Percentiles rank a stretch among this genome's conserved stretches.
phyloP scores from a whole-genome alignment of 2,797 vertebrate genomes.

The Loriculus beryllinus region DNA sequence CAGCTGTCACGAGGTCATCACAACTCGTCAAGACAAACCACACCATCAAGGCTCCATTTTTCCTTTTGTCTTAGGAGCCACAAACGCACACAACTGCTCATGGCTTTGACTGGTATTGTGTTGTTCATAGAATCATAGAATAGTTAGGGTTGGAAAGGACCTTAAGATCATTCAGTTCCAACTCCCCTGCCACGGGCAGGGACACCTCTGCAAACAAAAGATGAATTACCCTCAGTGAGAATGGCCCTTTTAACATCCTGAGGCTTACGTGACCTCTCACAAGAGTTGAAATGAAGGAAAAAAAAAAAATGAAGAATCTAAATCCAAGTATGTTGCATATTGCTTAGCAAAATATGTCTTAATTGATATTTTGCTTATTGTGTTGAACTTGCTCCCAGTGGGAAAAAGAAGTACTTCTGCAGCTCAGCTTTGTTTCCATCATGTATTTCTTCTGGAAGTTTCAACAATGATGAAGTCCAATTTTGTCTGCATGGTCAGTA shows the following conservation, averaged over 20 bases:
- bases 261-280: background rate
- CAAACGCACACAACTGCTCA: background rate
- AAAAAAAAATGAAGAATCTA: background rate
- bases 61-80: background rate
- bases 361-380: background rate
- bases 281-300: background rate
- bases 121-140: too few relatives aligned
- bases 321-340: background rate
- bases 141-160: too few relatives aligned
- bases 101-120: background rate
- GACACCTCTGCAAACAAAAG: background rate
- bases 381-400: background rate
- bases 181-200: too few relatives aligned
- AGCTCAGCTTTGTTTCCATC: background rate
- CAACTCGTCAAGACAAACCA: accelerated
- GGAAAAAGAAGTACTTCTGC: background rate
- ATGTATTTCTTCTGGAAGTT: background rate
- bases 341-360: background rate
- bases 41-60: accelerated
- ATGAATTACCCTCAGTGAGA: background rate
- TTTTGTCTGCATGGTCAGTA: background rate
- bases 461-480: background rate
- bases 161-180: too few relatives aligned
- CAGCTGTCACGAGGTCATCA: background rate
- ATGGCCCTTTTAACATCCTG: background rate